These are phyloP conservation scores for Carassius carassius DNA, from an alignment of 2,113 vertebrate species.

Conservation along the genomic window DNA sequence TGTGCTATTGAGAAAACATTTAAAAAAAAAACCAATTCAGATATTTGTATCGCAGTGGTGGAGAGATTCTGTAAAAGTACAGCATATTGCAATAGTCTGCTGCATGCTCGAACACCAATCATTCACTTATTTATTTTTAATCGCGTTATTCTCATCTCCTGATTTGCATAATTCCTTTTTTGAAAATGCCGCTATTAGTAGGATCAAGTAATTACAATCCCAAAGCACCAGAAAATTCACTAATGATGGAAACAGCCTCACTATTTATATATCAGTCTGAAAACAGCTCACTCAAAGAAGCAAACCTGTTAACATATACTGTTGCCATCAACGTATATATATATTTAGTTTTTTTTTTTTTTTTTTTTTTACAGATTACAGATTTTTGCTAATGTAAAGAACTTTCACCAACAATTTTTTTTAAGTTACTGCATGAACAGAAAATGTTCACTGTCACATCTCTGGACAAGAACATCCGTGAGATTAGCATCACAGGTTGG, in stretches of 20 bases:
- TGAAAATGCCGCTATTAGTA: no score
- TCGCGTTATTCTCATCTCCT: not conserved
- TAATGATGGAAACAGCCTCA: not conserved
- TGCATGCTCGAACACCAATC: not conserved
- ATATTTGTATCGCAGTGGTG: not conserved
- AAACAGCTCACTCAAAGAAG: not conserved
- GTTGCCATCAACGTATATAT: not conserved
- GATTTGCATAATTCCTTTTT: not conserved
- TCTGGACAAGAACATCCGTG: constrained; percentile 1
- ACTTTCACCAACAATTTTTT: not conserved
- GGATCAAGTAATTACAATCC: not conserved
- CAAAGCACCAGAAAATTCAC: not conserved
- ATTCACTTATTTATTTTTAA: not conserved
- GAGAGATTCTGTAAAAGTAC: not conserved
- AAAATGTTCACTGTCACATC: not conserved
- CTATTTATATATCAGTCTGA: not conserved
- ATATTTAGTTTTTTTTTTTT: not conserved
- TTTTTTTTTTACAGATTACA: no score
- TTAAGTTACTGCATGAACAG: not conserved
- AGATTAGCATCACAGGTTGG: not conserved
- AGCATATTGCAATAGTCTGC: not conserved
- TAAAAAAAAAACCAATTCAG: not conserved
- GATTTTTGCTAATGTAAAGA: not conserved
- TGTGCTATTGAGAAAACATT: not conserved
- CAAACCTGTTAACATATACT: not conserved